Evolutionary conservation across 2,113 vertebrate genomes (phyloP), one percentile per base, ranked within the genome.

Genomic region (Plecturocebus donacophilus): DNA sequence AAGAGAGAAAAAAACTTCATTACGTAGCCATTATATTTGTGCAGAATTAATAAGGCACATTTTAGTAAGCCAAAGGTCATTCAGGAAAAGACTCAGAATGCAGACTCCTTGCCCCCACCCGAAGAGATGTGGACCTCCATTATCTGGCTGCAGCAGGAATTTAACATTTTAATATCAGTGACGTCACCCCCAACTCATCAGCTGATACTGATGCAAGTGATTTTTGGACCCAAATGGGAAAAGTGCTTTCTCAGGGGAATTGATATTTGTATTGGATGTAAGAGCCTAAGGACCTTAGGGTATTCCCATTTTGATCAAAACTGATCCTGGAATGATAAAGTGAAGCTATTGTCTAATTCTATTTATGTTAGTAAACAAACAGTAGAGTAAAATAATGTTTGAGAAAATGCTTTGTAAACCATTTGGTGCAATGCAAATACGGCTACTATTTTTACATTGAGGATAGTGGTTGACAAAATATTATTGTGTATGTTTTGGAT

Each of bases 351-450:
- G 6, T 87, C 13, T 14, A 10, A 81, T 38, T 14, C 47, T 21
- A 16, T 30, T 35, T 49, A 42, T 79, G 25, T n/a, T 45, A 30
- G 32, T 8, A 49, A 77, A 54, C 17, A 8, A 42, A 35, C 16
- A 9, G 11, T 76, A 76, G 35, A 54, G 76, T 76, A 42, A 61
- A 64, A 49, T 40, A 17, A 38, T 47, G 13, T 12, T 13, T 56
- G 70, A 89, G 58, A 81, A 87, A 90, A 61, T 27, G 40, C 52
- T 21, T n/a, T 30, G 6, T 32, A 52, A 38, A 40, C 16, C 20
- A 32, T 2, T 1, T 0, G 3, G 38, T 12, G 8, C 8, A 56
- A 17, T 4, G 16, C 12, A 87, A 27, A 86, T 38, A 17, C 0
- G 21, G 45, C 13, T 0, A 9, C 25, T n/a, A 0, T 73, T 75